phyloP scores from a whole-genome alignment of 2,113 vertebrate species.

The Platysternon megacephalum region DNA sequence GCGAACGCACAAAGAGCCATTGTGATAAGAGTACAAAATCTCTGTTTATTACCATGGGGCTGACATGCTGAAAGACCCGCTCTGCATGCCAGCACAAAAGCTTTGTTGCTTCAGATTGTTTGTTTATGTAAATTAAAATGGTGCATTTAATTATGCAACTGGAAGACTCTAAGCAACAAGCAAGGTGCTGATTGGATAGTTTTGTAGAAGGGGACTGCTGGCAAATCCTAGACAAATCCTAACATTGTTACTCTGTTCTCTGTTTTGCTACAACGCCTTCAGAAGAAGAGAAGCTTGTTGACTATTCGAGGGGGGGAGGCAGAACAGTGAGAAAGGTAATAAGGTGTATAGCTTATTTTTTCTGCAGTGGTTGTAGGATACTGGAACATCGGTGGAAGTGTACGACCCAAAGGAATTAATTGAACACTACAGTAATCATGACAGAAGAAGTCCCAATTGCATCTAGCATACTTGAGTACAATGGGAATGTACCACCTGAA shows the following conservation, averaged over 20 bases:
- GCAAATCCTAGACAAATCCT: slow-evolving; percentile 40
- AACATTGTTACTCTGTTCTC: slow-evolving; percentile 27
- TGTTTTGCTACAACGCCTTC: neutral
- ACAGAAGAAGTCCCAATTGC: slow-evolving; percentile 59
- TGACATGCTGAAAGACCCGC: slow-evolving; percentile 78
- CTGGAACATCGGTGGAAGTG: neutral
- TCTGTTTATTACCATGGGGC: slow-evolving; percentile 78
- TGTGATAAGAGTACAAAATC: slow-evolving; percentile 86
- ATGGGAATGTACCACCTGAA: slow-evolving; percentile 43
- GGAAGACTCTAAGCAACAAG: slow-evolving; percentile 30
- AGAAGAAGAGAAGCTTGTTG: neutral
- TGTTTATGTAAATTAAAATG: slow-evolving; percentile 81
- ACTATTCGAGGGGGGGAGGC: accelerated
- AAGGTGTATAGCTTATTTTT: neutral
- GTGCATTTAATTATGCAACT: slow-evolving; percentile 74
- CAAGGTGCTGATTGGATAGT: slow-evolving; percentile 57
- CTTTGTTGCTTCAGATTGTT: slow-evolving; percentile 76
- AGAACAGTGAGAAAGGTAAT: neutral
- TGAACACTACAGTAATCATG: slow-evolving; percentile 60
- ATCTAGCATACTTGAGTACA: slow-evolving; percentile 50
- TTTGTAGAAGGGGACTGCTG: slow-evolving; percentile 1
- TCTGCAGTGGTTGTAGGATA: neutral
- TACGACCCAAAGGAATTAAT: neutral
- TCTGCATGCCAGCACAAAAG: slow-evolving; percentile 78
- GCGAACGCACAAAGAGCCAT: slow-evolving; percentile 86